Base-by-base conservation (phyloP, 1,140 invertebrate genomes). In the Sitobion miscanthi region DNA sequence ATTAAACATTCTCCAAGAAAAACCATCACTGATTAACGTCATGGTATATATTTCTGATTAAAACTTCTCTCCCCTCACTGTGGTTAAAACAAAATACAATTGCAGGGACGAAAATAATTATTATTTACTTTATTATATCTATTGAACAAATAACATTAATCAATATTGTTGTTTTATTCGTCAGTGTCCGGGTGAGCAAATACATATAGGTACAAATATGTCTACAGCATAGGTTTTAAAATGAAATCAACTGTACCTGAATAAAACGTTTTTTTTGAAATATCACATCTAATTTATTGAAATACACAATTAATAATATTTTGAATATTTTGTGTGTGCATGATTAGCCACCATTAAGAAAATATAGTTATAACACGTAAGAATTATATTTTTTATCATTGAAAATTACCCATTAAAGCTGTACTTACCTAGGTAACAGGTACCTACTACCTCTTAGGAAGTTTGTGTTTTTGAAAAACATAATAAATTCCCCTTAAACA, bases 101-200 rank as follows among this genome's bases (percentile, higher is more conserved):
- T n/a, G 11, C 30, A n/a, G 14, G 11, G 17, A 69, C 30, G 14
- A 69, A 69, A n/a, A 69, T 11, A n/a, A 69, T 69, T 69, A n/a
- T 69, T 69, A 69, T 0, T n/a, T 4, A 1, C 11, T 62, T 62
- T 30, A 62, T 62, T 62, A 14, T 62, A 30, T 25, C 9, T 30
- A 62, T 62, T 69, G 62, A n/a, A 69, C 30, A n/a, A n/a, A 69
- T 69, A n/a, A 69, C 62, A 69, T 69, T 69, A 69, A 69, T 69
- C 30, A 69, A n/a, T 69, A n/a, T n/a, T 69, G 14, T 69, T 69
- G 3, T 69, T 69, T 69, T n/a, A 17, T 69, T 69, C 30, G 30
- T 69, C 62, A 69, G 9, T 30, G 30, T n/a, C 30, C 3, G 30
- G 17, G 30, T 69, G 62, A 69, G 62, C n/a, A 69, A 69, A 69